A percentile compares a stretch with the other conserved stretches of the same genome.
Evolutionary conservation across 2,113 vertebrate genomes (phyloP).

Genomic region (Carassius gibelio): DNA sequence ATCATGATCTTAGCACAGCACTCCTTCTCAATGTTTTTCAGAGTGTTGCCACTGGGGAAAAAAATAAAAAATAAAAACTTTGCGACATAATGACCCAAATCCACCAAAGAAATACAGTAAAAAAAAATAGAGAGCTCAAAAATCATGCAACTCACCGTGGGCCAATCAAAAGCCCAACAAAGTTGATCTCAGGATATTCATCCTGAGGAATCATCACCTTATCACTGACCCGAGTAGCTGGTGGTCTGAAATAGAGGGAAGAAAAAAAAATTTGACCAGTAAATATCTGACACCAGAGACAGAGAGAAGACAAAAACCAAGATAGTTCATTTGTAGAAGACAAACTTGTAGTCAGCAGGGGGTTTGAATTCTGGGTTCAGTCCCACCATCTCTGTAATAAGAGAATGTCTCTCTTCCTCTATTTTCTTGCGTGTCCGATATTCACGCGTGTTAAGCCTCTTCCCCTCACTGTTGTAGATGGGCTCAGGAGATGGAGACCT

Average conservation of each 20-base stretch:
- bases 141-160: constrained; percentile 77
- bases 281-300: neutral
- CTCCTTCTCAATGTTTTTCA: constrained; percentile 98
- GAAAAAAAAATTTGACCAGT: neutral
- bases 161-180: constrained; percentile 90
- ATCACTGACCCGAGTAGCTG: constrained; percentile 90
- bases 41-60: constrained; percentile 83
- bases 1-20: constrained; percentile 99
- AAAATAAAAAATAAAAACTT: neutral
- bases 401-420: constrained; percentile 92
- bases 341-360: constrained; percentile 93
- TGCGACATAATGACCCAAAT: neutral
- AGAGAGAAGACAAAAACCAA: neutral
- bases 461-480: constrained; percentile 96
- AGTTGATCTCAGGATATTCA: constrained; percentile 94
- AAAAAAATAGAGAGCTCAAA: too few species aligned
- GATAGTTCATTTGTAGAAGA: neutral
- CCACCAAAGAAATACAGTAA: too few species aligned
- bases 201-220: constrained; percentile 97
- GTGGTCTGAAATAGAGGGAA: constrained; percentile 75
- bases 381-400: constrained; percentile 94
- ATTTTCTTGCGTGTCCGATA: constrained; percentile 94
- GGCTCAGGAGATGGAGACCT: constrained; percentile 94
- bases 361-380: constrained; percentile 96
- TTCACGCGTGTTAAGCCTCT: constrained; percentile 90